Evolutionary conservation across 2,888 invertebrate species (phyloP).

Genomic region (Chaetogeoica ovagalla): DNA sequence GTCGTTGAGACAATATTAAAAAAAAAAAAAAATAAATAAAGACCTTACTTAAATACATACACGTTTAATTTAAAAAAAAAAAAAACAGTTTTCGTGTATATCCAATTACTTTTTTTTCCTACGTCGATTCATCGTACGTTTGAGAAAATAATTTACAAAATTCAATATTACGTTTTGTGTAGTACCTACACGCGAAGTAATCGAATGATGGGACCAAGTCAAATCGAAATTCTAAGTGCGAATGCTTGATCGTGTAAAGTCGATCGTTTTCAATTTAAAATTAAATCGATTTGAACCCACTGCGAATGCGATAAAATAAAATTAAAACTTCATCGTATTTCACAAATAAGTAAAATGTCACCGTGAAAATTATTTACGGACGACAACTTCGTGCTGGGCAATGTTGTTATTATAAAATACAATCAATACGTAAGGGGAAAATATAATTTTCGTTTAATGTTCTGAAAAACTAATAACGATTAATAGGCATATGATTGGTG

Average conservation of each 20-base stretch:
- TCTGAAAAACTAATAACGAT: background rate
- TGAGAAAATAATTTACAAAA: background rate
- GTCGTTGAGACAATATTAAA: too few species aligned
- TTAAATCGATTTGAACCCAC: conserved; percentile 12
- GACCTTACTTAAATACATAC: too few species aligned
- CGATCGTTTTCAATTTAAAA: conserved; percentile 27
- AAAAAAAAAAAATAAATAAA: too few species aligned
- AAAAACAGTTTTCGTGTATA: too few species aligned
- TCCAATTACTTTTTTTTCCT: too few species aligned
- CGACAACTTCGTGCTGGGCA: conserved; percentile 7
- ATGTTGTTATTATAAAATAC: conserved; percentile 24
- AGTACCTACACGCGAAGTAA: background rate
- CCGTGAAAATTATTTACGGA: background rate
- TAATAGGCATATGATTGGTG: background rate
- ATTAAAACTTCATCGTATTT: conserved; percentile 26
- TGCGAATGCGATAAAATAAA: conserved; percentile 13
- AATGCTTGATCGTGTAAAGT: conserved; percentile 4
- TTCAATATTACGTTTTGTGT: background rate
- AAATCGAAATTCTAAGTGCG: background rate
- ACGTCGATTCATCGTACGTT: too few species aligned
- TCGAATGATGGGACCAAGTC: background rate
- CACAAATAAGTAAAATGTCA: conserved; percentile 5
- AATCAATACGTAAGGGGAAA: conserved; percentile 15
- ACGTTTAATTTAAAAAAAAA: too few species aligned
- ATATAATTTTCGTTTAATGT: conserved; percentile 28